A percentile compares a stretch with the other conserved stretches of the same genome.
These are phyloP conservation scores for Eupithecia tripunctaria DNA, from an alignment of 2,888 invertebrate genomes.

Conservation along the genomic window DNA sequence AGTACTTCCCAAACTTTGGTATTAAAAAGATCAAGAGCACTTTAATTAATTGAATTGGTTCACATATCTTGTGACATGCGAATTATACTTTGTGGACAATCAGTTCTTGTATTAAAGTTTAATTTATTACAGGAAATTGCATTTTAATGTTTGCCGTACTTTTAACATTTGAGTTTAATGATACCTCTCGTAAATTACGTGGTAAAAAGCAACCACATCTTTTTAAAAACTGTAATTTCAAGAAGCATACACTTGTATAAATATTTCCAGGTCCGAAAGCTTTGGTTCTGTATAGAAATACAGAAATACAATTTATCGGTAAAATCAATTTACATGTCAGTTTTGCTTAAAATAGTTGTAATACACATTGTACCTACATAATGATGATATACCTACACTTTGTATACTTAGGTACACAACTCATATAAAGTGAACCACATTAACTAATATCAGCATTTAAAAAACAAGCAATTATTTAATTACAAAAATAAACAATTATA, in stretches of 20 bases:
- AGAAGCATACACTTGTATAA: not conserved
- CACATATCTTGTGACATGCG: not conserved
- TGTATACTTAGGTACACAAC: too few relatives aligned
- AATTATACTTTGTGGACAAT: not conserved
- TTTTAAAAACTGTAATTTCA: not conserved
- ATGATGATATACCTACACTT: too few relatives aligned
- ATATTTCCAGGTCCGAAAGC: too few relatives aligned
- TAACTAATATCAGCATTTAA: too few relatives aligned
- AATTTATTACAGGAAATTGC: conserved; percentile 6
- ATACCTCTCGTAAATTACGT: not conserved
- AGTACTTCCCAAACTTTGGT: not conserved
- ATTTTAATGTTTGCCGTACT: not conserved
- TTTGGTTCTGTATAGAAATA: too few relatives aligned
- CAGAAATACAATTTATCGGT: too few relatives aligned
- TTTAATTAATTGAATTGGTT: not conserved
- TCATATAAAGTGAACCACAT: too few relatives aligned
- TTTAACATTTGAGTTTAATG: not conserved
- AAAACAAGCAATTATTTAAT: too few relatives aligned
- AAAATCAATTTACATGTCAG: too few relatives aligned
- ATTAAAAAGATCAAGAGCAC: not conserved
- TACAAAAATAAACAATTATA: too few relatives aligned
- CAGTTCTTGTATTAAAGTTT: not conserved
- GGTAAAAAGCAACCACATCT: not conserved
- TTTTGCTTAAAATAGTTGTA: too few relatives aligned
- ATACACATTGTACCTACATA: too few relatives aligned